phyloP scores from a whole-genome alignment of 2,797 vertebrate genomes.

The Sternarchorhynchus goeldii region DNA sequence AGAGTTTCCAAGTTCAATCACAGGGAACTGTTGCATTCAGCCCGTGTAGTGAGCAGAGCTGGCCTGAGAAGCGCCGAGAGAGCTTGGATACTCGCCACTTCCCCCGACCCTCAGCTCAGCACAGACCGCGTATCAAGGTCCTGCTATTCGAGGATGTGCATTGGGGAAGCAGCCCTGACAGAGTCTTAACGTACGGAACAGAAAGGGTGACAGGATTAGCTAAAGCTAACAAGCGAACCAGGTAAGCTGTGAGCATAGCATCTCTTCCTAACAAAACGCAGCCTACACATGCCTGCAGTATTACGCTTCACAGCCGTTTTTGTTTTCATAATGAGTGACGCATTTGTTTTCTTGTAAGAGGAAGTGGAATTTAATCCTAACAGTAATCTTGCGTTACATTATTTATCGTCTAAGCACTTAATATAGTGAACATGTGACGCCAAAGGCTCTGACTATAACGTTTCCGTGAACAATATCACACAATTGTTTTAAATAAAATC shows the following conservation, averaged over 20 bases:
- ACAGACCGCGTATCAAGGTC: too few relatives aligned
- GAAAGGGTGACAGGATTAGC: background rate
- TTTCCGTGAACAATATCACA: too few relatives aligned
- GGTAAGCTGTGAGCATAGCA: too few relatives aligned
- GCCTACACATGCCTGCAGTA: too few relatives aligned
- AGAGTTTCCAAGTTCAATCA: too few relatives aligned
- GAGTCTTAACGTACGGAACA: background rate
- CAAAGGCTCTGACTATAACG: background rate
- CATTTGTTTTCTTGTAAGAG: background rate
- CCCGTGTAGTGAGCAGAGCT: too few relatives aligned
- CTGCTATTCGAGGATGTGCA: background rate
- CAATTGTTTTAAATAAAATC: too few relatives aligned
- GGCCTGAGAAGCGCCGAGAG: too few relatives aligned
- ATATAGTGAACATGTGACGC: background rate
- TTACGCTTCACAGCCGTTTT: background rate
- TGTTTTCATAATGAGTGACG: constrained; percentile 7
- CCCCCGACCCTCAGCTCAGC: too few relatives aligned
- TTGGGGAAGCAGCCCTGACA: background rate
- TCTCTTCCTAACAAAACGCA: too few relatives aligned
- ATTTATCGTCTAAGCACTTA: constrained; percentile 2
- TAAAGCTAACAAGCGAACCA: background rate
- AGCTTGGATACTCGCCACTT: too few relatives aligned
- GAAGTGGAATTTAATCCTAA: constrained; percentile 25
- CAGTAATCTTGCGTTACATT: background rate
- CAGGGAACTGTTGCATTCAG: too few relatives aligned